Evolutionary conservation across 35 echinoderm and acorn worm species (phyloP).

Genomic region (Anneissia japonica): DNA sequence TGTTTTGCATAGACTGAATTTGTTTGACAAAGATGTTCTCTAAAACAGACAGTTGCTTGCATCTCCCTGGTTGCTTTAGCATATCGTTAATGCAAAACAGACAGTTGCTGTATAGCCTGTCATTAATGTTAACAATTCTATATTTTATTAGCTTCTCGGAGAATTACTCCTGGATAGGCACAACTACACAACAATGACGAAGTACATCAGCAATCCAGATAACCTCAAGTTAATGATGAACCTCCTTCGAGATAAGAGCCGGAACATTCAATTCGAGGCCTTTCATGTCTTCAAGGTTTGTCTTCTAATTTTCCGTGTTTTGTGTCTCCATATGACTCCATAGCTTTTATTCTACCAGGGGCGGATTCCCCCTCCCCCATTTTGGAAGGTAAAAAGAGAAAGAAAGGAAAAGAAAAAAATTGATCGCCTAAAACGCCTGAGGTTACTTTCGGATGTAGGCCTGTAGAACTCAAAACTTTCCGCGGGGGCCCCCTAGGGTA

Average conservation of each 20-base stretch:
- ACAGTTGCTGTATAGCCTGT: too few relatives aligned
- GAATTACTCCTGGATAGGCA: constrained; percentile 94
- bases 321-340: too few relatives aligned
- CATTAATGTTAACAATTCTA: not conserved
- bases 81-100: too few relatives aligned
- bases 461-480: too few relatives aligned
- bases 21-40: constrained; percentile 3
- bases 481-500: too few relatives aligned
- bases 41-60: too few relatives aligned
- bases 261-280: constrained; percentile 98
- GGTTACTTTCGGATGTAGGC: too few relatives aligned
- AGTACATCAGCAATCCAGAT: constrained; percentile 96
- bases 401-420: not conserved
- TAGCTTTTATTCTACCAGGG: not conserved
- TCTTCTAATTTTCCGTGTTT: too few relatives aligned
- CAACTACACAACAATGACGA: constrained; percentile 95
- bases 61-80: too few relatives aligned
- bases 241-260: constrained; percentile 78
- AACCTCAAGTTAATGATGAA: constrained; percentile 99
- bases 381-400: not conserved
- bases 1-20: not conserved
- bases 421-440: too few relatives aligned
- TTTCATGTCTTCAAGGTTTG: constrained; percentile 99
- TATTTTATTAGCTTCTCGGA: constrained; percentile 64
- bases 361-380: not conserved